A percentile compares a stretch with the other conserved stretches of the same genome.
These are phyloP conservation scores for Scaptomyza caliginosa DNA, from an alignment of 2,888 invertebrate genomes.

Conservation along the genomic window DNA sequence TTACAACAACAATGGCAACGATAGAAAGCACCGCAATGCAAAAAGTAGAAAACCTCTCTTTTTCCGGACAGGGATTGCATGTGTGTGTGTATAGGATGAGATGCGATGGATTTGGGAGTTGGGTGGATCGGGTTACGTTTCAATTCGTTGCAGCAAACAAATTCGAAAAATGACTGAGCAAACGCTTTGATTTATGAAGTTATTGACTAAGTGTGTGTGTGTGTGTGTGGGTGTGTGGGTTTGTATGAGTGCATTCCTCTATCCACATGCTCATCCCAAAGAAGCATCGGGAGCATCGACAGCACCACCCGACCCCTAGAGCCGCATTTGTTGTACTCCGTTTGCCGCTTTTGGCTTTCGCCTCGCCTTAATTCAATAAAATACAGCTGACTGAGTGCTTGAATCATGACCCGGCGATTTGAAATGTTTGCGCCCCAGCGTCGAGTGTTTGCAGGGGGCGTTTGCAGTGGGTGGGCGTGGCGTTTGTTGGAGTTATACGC, in stretches of 20 bases:
- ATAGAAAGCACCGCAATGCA: conserved; percentile 3
- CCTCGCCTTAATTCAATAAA: conserved; percentile 72
- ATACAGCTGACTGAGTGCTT: conserved; percentile 78
- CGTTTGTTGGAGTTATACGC: conserved; percentile 15
- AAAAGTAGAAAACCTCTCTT: conserved; percentile 6
- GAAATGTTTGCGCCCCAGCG: conserved; percentile 67
- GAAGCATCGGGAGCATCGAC: background rate
- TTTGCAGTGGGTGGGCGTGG: background rate
- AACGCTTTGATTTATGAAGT: conserved; percentile 79
- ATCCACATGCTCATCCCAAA: conserved; percentile 19
- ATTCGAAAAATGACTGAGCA: conserved; percentile 78
- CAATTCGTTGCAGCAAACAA: conserved; percentile 69
- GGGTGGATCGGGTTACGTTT: conserved; percentile 44
- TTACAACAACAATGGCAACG: conserved; percentile 29
- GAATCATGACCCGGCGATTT: conserved; percentile 77
- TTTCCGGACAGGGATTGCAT: conserved; percentile 2
- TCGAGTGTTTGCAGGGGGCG: conserved; percentile 20
- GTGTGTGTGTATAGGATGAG: background rate
- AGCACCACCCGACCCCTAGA: conserved; percentile 41
- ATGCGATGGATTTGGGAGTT: background rate
- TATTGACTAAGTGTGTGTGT: conserved; percentile 51
- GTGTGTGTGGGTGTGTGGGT: conserved; percentile 7
- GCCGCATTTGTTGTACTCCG: conserved; percentile 61
- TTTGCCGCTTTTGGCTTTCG: conserved; percentile 28
- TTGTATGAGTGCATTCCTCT: conserved; percentile 22